Evolutionary conservation across 2,888 invertebrate species (phyloP).

Genomic region (Napeogenes inachia): DNA sequence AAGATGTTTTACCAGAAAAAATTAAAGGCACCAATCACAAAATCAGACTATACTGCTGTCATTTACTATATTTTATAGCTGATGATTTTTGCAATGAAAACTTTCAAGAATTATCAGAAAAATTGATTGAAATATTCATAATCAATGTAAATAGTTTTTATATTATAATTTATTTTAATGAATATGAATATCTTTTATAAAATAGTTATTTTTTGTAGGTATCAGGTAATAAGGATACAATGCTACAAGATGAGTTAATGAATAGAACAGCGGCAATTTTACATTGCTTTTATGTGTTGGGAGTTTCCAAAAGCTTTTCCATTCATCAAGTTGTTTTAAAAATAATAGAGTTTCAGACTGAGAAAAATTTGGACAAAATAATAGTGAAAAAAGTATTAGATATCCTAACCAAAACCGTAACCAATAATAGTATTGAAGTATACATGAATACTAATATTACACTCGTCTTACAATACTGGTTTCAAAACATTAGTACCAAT

Average conservation of each 20-base stretch:
- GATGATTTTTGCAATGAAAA: slow-evolving; percentile 41
- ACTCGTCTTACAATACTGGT: slow-evolving; percentile 71
- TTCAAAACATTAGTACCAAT: slow-evolving; percentile 39
- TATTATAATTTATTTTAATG: background rate
- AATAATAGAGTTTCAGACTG: slow-evolving; percentile 72
- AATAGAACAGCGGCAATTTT: slow-evolving; percentile 78
- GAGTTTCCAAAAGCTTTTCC: slow-evolving; percentile 69
- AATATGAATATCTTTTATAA: slow-evolving; percentile 2
- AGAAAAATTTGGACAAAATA: slow-evolving; percentile 65
- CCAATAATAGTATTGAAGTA: slow-evolving; percentile 43
- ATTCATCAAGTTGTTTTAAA: slow-evolving; percentile 73
- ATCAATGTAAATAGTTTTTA: slow-evolving; percentile 43
- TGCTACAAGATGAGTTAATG: slow-evolving; percentile 76
- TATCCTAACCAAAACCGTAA: slow-evolving; percentile 47
- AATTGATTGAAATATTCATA: slow-evolving; percentile 54
- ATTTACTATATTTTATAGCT: slow-evolving; percentile 47
- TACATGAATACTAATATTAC: slow-evolving; percentile 67
- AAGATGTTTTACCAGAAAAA: slow-evolving; percentile 46
- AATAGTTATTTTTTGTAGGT: slow-evolving; percentile 47
- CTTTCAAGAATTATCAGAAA: slow-evolving; percentile 40
- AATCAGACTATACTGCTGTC: slow-evolving; percentile 59
- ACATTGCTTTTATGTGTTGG: slow-evolving; percentile 73
- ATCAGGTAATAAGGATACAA: slow-evolving; percentile 51
- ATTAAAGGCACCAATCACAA: slow-evolving; percentile 51
- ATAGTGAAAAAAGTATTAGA: slow-evolving; percentile 66